These are phyloP conservation scores for Alethe diademata DNA, from an alignment of 2,113 vertebrate species.

Conservation along the genomic window DNA sequence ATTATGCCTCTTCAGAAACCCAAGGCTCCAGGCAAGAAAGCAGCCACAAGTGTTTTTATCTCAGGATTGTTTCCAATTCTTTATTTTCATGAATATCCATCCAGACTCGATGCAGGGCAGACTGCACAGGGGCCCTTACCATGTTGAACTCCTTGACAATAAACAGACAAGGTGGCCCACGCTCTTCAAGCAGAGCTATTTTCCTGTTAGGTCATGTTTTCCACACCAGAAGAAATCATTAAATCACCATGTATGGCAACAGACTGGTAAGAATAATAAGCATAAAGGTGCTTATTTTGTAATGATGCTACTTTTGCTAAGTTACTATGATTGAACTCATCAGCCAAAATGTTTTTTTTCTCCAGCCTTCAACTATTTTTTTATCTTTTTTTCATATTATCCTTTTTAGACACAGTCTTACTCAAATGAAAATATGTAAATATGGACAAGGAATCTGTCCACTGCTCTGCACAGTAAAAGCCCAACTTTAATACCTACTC, in stretches of 20 bases:
- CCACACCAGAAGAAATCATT: neutral
- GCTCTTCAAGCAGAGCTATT: neutral
- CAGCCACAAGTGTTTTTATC: neutral
- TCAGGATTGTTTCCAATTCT: neutral
- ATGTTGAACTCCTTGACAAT: neutral
- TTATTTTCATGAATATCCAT: neutral
- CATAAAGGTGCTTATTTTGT: neutral
- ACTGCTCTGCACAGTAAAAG: neutral
- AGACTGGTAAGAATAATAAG: neutral
- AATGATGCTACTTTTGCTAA: neutral
- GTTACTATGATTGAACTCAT: neutral
- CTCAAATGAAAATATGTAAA: neutral
- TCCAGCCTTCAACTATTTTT: neutral
- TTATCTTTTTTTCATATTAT: neutral
- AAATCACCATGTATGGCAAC: neutral
- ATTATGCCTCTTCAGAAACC: neutral
- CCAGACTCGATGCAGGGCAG: neutral
- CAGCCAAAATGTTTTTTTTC: neutral
- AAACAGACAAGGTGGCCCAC: neutral
- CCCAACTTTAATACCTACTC: neutral
- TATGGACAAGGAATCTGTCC: neutral
- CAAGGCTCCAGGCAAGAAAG: neutral
- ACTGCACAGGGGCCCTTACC: neutral
- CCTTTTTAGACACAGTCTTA: neutral
- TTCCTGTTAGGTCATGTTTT: neutral